Conservation (phyloP, 2,797 vertebrate species). For the Psittacula echo region DNA sequence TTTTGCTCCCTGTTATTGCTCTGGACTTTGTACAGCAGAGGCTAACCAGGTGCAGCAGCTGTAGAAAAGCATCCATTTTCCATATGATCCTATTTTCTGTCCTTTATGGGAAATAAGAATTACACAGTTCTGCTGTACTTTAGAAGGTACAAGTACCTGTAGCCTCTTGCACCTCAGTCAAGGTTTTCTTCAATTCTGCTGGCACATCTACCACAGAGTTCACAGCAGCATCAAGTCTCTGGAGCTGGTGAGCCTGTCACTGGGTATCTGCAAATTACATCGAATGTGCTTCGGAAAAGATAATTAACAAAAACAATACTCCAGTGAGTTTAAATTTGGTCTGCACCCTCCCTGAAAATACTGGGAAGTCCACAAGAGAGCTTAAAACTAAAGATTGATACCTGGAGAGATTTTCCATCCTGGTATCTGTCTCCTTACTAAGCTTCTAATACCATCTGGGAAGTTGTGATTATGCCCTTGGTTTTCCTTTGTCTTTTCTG, state of each 20-base stretch:
- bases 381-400: background rate
- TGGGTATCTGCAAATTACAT: background rate
- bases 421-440: background rate
- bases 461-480: background rate
- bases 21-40: constrained; percentile 1
- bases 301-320: background rate
- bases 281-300: background rate
- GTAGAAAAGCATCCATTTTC: background rate
- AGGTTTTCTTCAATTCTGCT: rapidly evolving
- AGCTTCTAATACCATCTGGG: background rate
- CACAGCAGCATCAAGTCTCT: background rate
- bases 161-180: background rate
- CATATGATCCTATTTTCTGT: background rate
- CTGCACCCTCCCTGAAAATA: background rate
- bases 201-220: background rate
- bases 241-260: background rate
- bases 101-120: constrained; percentile 9
- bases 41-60: constrained; percentile 27
- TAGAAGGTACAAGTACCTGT: background rate
- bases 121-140: background rate
- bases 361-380: background rate
- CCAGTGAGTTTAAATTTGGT: background rate
- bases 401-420: background rate
- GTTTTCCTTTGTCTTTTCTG: background rate
- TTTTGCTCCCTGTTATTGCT: background rate